Conservation (phyloP, 2,888 invertebrate species). For the Leistus spinibarbis region DNA sequence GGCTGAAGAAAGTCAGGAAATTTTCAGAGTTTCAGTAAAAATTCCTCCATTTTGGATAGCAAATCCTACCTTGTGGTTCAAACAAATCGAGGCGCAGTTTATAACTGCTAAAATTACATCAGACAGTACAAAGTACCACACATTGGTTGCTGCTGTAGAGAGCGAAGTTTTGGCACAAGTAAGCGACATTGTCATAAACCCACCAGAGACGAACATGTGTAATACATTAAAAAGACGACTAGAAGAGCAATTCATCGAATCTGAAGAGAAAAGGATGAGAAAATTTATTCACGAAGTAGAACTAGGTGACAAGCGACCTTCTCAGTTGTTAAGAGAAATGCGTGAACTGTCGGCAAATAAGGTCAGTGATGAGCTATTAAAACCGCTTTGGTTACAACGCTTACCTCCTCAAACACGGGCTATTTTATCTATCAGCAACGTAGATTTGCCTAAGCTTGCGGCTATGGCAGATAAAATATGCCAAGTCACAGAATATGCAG, state of each 20-base stretch:
- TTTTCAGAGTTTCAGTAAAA: constrained; percentile 12
- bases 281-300: constrained; percentile 43
- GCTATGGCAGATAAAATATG: constrained; percentile 36
- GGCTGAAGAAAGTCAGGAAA: not conserved
- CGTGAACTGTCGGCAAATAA: constrained; percentile 41
- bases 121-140: constrained; percentile 45
- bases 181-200: constrained; percentile 44
- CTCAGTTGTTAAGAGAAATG: constrained; percentile 46
- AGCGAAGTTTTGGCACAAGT: constrained; percentile 43
- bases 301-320: constrained; percentile 45
- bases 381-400: constrained; percentile 44
- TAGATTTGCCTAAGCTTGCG: constrained; percentile 21
- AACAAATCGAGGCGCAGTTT: constrained; percentile 46
- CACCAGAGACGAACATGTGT: constrained; percentile 40
- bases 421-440: constrained; percentile 42
- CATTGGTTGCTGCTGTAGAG: constrained; percentile 46
- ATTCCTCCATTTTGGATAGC: constrained; percentile 43
- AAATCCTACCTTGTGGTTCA: constrained; percentile 44
- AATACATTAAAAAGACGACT: constrained; percentile 42
- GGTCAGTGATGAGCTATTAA: constrained; percentile 43
- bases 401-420: constrained; percentile 42
- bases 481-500: constrained; percentile 1
- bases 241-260: constrained; percentile 43
- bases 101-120: constrained; percentile 35
- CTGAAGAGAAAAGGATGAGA: constrained; percentile 42